phyloP scores from a whole-genome alignment of 1,140 invertebrate genomes.

The Euglossa dilemma region DNA sequence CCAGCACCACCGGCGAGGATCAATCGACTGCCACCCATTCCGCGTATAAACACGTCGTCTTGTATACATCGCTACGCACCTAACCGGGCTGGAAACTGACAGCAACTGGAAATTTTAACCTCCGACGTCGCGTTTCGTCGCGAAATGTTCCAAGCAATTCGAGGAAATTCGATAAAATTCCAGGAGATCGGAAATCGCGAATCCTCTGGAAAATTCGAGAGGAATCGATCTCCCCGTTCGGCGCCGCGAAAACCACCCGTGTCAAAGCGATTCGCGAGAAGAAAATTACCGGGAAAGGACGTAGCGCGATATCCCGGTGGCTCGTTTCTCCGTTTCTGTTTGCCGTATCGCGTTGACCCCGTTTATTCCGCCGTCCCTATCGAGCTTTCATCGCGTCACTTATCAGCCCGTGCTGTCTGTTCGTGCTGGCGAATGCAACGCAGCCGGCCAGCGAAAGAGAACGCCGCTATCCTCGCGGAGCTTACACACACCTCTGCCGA shows the following conservation, averaged over 20 bases:
- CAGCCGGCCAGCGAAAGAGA: conserved; percentile 30
- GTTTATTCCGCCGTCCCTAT: conserved; percentile 46
- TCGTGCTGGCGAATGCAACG: conserved; percentile 35
- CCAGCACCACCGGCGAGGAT: not conserved
- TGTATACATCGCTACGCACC: too few relatives aligned
- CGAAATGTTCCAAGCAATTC: too few relatives aligned
- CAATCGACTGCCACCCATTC: not conserved
- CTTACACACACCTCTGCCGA: too few relatives aligned
- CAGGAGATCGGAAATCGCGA: not conserved
- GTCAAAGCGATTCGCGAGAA: not conserved
- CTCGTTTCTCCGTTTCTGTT: not conserved
- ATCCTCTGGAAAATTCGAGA: not conserved
- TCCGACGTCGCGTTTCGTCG: not conserved
- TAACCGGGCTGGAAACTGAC: too few relatives aligned
- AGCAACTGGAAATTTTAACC: too few relatives aligned
- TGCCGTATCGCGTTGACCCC: conserved; percentile 7
- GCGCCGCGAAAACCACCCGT: not conserved
- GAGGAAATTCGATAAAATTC: too few relatives aligned
- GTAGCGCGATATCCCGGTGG: not conserved
- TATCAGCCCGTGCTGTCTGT: conserved; percentile 34
- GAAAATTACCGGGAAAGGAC: not conserved
- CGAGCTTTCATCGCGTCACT: conserved; percentile 47
- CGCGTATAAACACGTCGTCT: not conserved
- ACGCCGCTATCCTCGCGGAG: not conserved
- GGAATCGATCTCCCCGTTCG: not conserved